Conservation (phyloP, 2,797 vertebrate genomes). For the Hephaestus fuliginosus region DNA sequence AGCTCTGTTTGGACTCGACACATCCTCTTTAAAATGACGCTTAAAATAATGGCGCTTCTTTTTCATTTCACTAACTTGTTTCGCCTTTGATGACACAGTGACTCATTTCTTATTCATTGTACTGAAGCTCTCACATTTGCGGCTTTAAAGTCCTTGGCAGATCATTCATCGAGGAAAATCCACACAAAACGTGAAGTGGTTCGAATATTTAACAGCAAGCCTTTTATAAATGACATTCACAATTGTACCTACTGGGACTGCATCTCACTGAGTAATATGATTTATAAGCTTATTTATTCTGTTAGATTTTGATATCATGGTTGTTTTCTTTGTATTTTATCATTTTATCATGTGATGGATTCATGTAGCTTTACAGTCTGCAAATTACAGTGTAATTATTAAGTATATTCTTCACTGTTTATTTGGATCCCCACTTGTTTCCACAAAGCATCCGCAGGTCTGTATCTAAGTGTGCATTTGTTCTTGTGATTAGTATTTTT, state of each 20-base stretch:
- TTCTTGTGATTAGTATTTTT: background rate
- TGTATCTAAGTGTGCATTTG: background rate
- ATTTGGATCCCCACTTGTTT: background rate
- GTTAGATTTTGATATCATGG: background rate
- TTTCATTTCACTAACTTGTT: background rate
- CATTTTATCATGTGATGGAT: background rate
- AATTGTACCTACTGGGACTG: background rate
- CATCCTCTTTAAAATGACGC: background rate
- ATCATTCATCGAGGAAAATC: background rate
- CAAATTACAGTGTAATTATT: background rate
- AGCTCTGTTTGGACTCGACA: conserved; percentile 20
- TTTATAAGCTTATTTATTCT: background rate
- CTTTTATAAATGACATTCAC: background rate
- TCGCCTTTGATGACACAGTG: background rate
- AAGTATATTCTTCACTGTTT: background rate
- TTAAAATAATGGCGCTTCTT: background rate
- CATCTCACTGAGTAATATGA: background rate
- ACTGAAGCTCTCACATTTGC: background rate
- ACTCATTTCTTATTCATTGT: background rate
- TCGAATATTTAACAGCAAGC: background rate
- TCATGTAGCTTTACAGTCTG: background rate
- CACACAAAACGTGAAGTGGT: background rate
- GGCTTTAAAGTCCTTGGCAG: background rate
- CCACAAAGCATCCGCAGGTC: background rate
- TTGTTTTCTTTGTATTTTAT: background rate